phyloP scores from a whole-genome alignment of 2,113 vertebrate genomes.

The Malurus alboscapulatus region DNA sequence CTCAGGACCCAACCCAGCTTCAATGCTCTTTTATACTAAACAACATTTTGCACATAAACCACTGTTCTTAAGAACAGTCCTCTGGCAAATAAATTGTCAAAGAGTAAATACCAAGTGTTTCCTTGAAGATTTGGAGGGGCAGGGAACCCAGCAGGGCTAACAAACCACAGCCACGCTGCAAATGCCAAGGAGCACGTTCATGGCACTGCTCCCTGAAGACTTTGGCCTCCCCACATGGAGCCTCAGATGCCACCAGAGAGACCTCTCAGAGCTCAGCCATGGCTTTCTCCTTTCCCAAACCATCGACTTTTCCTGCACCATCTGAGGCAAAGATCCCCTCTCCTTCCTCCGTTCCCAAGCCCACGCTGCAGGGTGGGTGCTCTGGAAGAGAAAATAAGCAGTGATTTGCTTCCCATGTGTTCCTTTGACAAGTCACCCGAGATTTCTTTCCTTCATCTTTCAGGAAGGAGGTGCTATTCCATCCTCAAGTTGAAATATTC shows the following conservation, averaged over 20 bases:
- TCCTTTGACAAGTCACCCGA: background rate
- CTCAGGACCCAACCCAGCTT: background rate
- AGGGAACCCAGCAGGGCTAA: background rate
- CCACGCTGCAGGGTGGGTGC: background rate
- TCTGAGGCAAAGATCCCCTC: background rate
- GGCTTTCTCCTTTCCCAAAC: background rate
- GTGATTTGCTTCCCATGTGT: background rate
- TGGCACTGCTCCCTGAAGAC: background rate
- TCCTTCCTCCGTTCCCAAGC: background rate
- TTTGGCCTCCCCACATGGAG: background rate
- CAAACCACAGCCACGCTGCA: background rate
- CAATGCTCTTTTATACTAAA: background rate
- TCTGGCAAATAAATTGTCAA: background rate
- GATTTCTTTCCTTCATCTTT: background rate
- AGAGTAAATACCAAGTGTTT: background rate
- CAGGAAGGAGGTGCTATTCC: background rate
- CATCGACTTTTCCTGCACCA: background rate
- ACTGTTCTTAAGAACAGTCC: conserved; percentile 3
- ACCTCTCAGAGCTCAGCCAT: background rate
- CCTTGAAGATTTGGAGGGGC: background rate
- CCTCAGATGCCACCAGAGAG: background rate
- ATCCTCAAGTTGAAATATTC: background rate
- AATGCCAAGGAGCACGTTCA: background rate
- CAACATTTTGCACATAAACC: background rate
- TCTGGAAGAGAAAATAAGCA: background rate